Evolutionary conservation across 1,140 invertebrate species (phyloP).

Genomic region (Mycetomoellerius zeteki): DNA sequence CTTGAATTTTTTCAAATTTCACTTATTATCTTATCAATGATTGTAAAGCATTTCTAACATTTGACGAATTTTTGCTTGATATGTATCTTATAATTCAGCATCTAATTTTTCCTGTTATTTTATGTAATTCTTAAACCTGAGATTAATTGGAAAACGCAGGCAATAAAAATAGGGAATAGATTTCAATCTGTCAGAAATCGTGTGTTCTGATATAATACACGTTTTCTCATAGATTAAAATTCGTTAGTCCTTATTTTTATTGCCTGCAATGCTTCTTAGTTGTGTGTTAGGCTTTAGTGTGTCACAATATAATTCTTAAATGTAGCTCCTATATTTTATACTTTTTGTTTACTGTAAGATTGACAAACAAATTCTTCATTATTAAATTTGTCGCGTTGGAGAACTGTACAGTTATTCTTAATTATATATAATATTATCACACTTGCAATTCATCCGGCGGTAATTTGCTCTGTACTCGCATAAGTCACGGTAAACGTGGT

Average conservation of each 20-base stretch:
- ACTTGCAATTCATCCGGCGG: background rate
- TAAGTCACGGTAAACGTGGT: constrained; percentile 1
- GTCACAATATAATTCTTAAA: background rate
- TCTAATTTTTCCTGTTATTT: background rate
- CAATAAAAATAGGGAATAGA: too few species aligned
- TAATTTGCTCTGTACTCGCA: background rate
- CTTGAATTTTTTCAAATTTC: background rate
- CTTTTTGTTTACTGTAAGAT: constrained; percentile 1
- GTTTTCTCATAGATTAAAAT: too few species aligned
- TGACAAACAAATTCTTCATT: constrained; percentile 12
- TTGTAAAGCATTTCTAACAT: background rate
- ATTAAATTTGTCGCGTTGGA: background rate
- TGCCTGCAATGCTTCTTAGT: too few species aligned
- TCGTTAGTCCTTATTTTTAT: too few species aligned
- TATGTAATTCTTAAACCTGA: too few species aligned
- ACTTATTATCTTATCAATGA: background rate
- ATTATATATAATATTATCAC: constrained; percentile 1
- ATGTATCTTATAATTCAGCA: background rate
- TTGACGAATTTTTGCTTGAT: background rate
- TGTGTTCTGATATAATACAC: too few species aligned
- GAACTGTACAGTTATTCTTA: background rate
- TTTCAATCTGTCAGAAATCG: too few species aligned
- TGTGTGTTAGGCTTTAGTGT: background rate
- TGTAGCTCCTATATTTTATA: background rate
- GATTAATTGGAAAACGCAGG: too few species aligned